Conservation (phyloP, 2,888 invertebrate species). For the Drosophila barbarae region DNA sequence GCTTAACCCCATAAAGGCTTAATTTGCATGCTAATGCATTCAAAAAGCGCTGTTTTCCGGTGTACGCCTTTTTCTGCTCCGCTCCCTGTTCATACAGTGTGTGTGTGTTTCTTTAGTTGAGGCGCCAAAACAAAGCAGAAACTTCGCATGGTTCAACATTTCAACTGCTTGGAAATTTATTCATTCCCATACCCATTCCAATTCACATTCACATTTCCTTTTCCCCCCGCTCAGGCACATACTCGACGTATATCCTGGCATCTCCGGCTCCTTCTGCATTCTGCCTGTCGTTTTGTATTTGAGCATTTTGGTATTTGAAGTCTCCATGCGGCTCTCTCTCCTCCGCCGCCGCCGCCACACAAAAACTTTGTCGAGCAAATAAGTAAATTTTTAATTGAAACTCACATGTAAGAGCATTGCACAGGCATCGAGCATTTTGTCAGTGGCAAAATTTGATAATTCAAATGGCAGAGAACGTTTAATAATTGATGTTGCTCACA, state of each 20-base stretch:
- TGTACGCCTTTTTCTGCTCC: constrained; percentile 2
- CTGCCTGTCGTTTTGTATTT: constrained; percentile 46
- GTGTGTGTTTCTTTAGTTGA: constrained; percentile 53
- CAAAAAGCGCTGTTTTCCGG: background rate
- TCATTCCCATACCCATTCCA: constrained; percentile 40
- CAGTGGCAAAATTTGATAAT: constrained; percentile 45
- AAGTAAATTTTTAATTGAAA: constrained; percentile 60
- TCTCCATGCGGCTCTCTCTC: constrained; percentile 2
- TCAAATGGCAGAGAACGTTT: constrained; percentile 44
- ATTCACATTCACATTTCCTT: background rate
- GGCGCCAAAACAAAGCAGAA: constrained; percentile 69
- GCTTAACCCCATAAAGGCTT: background rate
- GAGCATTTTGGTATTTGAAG: constrained; percentile 47
- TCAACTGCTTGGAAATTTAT: constrained; percentile 68
- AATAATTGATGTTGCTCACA: constrained; percentile 41
- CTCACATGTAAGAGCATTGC: constrained; percentile 35
- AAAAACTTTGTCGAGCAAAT: constrained; percentile 42
- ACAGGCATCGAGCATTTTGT: constrained; percentile 21
- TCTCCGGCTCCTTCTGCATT: constrained; percentile 25
- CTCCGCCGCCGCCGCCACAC: constrained; percentile 7
- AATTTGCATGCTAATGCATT: constrained; percentile 1
- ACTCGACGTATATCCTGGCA: constrained; percentile 21
- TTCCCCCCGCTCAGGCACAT: constrained; percentile 4
- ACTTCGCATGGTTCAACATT: constrained; percentile 60
- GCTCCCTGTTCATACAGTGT: constrained; percentile 41